A percentile compares a stretch with the other conserved stretches of the same genome.
Conservation (phyloP, 1,140 invertebrate genomes). For the Tetramorium alpestre region DNA sequence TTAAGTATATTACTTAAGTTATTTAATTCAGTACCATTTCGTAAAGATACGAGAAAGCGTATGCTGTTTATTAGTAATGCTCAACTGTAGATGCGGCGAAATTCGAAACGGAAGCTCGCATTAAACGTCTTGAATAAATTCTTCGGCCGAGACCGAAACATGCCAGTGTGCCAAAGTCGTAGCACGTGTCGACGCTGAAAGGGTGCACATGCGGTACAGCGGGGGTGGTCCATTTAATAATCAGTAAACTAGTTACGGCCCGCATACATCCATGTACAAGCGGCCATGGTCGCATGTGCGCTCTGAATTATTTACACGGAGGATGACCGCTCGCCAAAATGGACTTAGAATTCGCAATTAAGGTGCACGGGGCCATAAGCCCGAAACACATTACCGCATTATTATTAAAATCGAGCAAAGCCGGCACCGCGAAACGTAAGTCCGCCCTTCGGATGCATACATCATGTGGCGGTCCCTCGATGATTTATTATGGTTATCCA, state of each 20-base stretch:
- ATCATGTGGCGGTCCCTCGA: slow-evolving; percentile 29
- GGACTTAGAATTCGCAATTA: slow-evolving; percentile 77
- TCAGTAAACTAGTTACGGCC: slow-evolving; percentile 74
- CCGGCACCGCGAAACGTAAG: slow-evolving; percentile 65
- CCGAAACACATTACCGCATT: slow-evolving; percentile 72
- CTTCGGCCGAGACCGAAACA: slow-evolving; percentile 50
- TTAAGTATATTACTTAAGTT: no score
- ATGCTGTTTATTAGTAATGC: slow-evolving; percentile 21
- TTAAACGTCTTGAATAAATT: slow-evolving; percentile 68
- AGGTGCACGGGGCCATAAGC: slow-evolving; percentile 69
- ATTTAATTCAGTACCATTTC: neutral
- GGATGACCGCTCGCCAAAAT: slow-evolving; percentile 77
- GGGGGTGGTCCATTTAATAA: slow-evolving; percentile 74
- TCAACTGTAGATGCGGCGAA: neutral
- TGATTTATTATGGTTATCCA: slow-evolving; percentile 45
- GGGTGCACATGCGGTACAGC: slow-evolving; percentile 57
- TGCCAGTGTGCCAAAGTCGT: slow-evolving; percentile 37
- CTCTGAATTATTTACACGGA: slow-evolving; percentile 74
- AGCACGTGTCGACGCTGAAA: slow-evolving; percentile 65
- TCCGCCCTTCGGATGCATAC: slow-evolving; percentile 57
- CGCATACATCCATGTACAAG: slow-evolving; percentile 70
- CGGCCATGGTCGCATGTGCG: slow-evolving; percentile 74
- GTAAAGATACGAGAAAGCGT: neutral
- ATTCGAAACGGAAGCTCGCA: slow-evolving; percentile 32
- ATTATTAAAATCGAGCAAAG: slow-evolving; percentile 74